Base-by-base conservation (phyloP, 2,113 vertebrate genomes). In the Puma concolor region DNA sequence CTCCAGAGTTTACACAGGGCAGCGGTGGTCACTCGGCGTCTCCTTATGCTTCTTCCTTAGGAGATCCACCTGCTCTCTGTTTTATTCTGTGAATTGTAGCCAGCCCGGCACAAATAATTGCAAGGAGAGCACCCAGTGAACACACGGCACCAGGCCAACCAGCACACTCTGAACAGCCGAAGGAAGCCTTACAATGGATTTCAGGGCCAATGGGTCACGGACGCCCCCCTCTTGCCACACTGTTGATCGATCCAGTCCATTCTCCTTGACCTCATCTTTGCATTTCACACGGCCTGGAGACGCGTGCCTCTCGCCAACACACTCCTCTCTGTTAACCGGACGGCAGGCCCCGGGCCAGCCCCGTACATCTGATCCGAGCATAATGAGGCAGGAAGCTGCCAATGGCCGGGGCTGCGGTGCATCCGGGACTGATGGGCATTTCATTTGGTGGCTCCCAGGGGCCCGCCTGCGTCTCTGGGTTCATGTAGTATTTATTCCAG, bases 341-440 rank as follows among this genome's bases (percentile, higher is more conserved):
- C 98, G 94, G 97, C 98, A 98, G 98, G 99, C 99, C 99, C 97
- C 97, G 77, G 98, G 99, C 98, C 98, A 94, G 98, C 97, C 98
- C 99, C 98, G 98, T 98, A 98, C 98, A 99, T 99, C 99, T 99
- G 99, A 99, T 99, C 98, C 98, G 98, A 99, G 99, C 98, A 99
- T 99, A 99, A 99, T 99, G 99, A 99, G 99, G 99, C 99, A 98
- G 99, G 99, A 99, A 99, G 99, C 99, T 99, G 99, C 99, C 99
- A 99, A 98, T 99, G 98, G 98, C 98, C 98, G 98, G 98, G 99
- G 98, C 98, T 99, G 99, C 99, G 98, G 7, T 1, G 98, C 99
- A 99, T 99, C 98, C 98, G 98, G 99, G 99, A 99, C 98, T 99
- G 99, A 99, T 99, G 99, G 99, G 98, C 99, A 99, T 99, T 99